A percentile compares a stretch with the other conserved stretches of the same genome.
phyloP scores from a whole-genome alignment of 2,113 vertebrate species.

The Mustela nigripes region DNA sequence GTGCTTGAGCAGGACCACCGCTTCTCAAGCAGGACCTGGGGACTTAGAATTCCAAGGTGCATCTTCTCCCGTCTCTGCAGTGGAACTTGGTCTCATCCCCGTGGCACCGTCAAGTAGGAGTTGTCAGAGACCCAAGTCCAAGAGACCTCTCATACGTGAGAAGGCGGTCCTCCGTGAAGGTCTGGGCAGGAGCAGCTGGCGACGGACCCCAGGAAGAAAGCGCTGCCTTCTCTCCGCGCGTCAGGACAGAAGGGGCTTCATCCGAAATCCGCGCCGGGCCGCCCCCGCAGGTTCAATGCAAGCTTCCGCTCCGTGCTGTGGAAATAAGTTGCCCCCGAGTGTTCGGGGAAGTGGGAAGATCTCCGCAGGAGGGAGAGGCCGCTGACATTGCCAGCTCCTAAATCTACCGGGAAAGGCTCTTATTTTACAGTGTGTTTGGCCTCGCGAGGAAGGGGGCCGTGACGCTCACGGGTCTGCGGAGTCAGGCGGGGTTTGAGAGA shows the following conservation, averaged over 20 bases:
- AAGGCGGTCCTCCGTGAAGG: background rate
- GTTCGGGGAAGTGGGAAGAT: background rate
- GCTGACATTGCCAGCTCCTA: background rate
- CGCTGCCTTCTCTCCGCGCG: rapidly evolving
- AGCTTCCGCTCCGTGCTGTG: background rate
- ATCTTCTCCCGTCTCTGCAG: background rate
- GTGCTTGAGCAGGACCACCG: rapidly evolving
- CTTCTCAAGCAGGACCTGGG: background rate
- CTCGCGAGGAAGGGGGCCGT: background rate
- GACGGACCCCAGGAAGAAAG: background rate
- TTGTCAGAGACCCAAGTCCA: background rate
- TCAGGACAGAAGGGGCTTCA: background rate
- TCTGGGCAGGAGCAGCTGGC: background rate
- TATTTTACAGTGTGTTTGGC: background rate
- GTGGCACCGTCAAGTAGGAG: background rate
- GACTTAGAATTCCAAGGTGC: background rate
- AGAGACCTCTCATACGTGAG: background rate
- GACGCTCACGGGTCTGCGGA: too few relatives aligned
- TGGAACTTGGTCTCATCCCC: background rate
- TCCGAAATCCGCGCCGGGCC: background rate
- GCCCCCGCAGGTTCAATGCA: background rate
- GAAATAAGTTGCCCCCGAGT: background rate
- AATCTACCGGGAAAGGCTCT: background rate
- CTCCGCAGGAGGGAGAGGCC: background rate
- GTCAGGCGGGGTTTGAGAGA: background rate